Base-by-base conservation (phyloP, 1,140 invertebrate genomes). In the Cydia amplana region DNA sequence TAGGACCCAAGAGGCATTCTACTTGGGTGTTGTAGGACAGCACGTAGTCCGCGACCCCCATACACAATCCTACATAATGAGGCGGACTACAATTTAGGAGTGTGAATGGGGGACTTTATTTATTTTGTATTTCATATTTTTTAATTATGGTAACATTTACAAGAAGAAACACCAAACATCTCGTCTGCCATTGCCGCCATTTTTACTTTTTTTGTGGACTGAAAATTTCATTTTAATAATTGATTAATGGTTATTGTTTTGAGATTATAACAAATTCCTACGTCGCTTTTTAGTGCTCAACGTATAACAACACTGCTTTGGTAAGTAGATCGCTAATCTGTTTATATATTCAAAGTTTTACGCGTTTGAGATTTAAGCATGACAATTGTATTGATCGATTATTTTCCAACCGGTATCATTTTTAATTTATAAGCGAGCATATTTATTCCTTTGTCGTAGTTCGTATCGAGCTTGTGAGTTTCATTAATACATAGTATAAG, bases 151-250 rank as follows among this genome's bases (percentile, higher is more conserved):
- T 20, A 64, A 64, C 23, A 64, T 64, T 64, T 14, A 10, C 7
- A 5, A 64, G 23, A 5, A 64, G 23, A 64, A 65, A 65, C 64
- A 65, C 23, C 60, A 23, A 32, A 32, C 64, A 60, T 60, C 64
- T 74, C 64, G 23, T 60, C 64, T 74, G 46, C 74, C 78, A 81
- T 84, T 85, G 81, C 83, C 83, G 83, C 81, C 84, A 82, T 86
- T 87, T 65, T 65, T 65, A 65, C 25, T 65, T 65, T 65, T 65
- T 65, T 65, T 65, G 64, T 65, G 25, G 64, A n/a, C 28, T 16
- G 25, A 65, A 64, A 65, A 28, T 32, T 65, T 65, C 64, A 65
- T 65, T 65, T 32, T 65, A 25, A 65, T 65, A 32, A 65, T 65
- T 65, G 18, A 65, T 36, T 74, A 49, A 72, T 46, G 28, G 36